Evolutionary conservation across 2,113 vertebrate species (phyloP).

Genomic region (Thalassoma bifasciatum): DNA sequence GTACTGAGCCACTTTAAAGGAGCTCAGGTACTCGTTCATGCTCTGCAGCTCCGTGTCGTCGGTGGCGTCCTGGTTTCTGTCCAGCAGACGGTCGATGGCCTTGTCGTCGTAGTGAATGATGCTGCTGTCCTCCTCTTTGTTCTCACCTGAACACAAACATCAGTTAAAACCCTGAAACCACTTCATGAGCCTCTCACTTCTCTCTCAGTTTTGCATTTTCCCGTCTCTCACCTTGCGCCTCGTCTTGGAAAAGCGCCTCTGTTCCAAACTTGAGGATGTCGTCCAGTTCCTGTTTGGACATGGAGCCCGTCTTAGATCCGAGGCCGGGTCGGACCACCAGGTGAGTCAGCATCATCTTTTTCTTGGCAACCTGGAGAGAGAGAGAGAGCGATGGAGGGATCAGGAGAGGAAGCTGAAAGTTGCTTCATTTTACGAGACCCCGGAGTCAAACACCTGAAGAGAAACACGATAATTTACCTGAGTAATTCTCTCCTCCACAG

Average conservation of each 20-base stretch:
- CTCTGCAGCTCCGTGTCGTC: constrained; percentile 96
- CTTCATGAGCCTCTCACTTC: not conserved
- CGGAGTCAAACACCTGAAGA: too few relatives aligned
- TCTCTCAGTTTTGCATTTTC: rapidly evolving
- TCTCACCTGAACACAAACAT: constrained; percentile 82
- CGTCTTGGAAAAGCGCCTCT: constrained; percentile 95
- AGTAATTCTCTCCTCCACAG: constrained; percentile 98
- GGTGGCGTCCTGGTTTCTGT: constrained; percentile 94
- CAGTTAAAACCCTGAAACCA: not conserved
- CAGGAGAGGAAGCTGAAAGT: too few relatives aligned
- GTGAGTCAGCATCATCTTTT: constrained; percentile 99
- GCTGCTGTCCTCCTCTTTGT: constrained; percentile 95
- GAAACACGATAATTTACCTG: constrained; percentile 75
- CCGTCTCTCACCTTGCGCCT: constrained; percentile 71
- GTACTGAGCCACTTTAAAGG: constrained; percentile 98
- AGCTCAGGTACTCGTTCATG: constrained; percentile 99
- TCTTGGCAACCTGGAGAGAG: constrained; percentile 94
- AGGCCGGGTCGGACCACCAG: constrained; percentile 95
- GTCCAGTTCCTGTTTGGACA: constrained; percentile 98
- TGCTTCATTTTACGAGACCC: too few relatives aligned
- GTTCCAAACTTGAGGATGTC: constrained; percentile 98
- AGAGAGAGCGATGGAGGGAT: too few relatives aligned
- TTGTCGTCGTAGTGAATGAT: constrained; percentile 98
- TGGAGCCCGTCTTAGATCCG: constrained; percentile 97
- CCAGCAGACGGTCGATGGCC: constrained; percentile 92